Evolutionary conservation across 2,888 invertebrate species (phyloP).

Genomic region (Ormyrus rosae): DNA sequence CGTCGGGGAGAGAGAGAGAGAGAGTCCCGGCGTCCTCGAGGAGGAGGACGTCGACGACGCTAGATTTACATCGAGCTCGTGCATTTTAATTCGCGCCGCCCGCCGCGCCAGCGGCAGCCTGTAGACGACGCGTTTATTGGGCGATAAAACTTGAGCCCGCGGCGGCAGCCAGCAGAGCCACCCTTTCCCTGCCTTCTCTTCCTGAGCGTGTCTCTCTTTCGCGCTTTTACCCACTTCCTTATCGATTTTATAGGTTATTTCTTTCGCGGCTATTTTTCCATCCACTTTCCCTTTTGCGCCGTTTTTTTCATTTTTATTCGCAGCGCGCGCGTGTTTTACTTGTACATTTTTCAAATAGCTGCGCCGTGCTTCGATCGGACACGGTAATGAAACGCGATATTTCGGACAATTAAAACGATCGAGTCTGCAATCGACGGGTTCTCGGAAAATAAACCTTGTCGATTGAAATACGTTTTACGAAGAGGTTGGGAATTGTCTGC

Average conservation of each 20-base stretch:
- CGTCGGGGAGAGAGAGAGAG: not conserved
- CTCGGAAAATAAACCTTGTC: too few relatives aligned
- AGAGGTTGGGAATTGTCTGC: too few relatives aligned
- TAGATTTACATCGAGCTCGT: constrained; percentile 69
- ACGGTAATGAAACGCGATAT: too few relatives aligned
- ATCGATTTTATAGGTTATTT: constrained; percentile 32
- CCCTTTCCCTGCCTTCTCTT: constrained; percentile 49
- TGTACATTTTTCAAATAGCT: too few relatives aligned
- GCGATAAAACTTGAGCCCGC: constrained; percentile 71
- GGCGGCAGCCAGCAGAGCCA: constrained; percentile 60
- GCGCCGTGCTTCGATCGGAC: too few relatives aligned
- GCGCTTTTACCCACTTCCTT: constrained; percentile 43
- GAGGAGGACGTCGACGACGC: constrained; percentile 50
- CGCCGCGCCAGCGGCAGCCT: constrained; percentile 59
- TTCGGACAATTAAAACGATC: too few relatives aligned
- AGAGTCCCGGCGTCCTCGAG: constrained; percentile 7
- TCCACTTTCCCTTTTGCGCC: too few relatives aligned
- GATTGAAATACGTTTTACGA: too few relatives aligned
- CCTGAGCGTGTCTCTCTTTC: constrained; percentile 10
- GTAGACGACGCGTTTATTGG: constrained; percentile 73
- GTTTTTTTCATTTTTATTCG: too few relatives aligned
- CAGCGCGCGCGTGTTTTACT: not conserved
- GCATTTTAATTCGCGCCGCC: constrained; percentile 69
- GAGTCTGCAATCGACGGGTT: too few relatives aligned
- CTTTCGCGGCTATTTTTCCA: not conserved